These are phyloP conservation scores for Micronycteris hirsuta DNA, from an alignment of 2,113 vertebrate species.

Conservation along the genomic window DNA sequence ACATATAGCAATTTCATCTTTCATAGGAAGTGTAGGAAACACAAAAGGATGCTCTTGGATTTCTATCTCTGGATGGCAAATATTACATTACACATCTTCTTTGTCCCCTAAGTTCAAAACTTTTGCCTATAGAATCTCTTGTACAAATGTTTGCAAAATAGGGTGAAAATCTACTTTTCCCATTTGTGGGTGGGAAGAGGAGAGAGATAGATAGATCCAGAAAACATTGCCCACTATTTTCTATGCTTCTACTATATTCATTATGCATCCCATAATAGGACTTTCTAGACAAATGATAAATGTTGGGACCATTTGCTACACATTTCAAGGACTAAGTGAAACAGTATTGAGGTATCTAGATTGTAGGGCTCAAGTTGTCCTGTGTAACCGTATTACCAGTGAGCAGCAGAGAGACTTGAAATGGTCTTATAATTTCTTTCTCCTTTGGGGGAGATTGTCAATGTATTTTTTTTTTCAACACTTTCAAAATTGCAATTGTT, in stretches of 20 bases:
- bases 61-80: neutral
- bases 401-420: neutral
- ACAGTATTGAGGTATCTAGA: neutral
- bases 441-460: slow-evolving; percentile 47
- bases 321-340: neutral
- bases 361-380: neutral
- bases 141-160: neutral
- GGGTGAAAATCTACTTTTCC: neutral
- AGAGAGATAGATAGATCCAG: neutral
- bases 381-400: neutral
- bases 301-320: neutral
- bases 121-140: neutral
- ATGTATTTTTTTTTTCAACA: slow-evolving; percentile 61
- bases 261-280: neutral
- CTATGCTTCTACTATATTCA: neutral
- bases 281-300: neutral
- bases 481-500: slow-evolving; percentile 67
- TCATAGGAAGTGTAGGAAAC: neutral
- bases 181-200: neutral
- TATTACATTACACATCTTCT: neutral
- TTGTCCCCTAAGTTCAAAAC: neutral
- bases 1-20: neutral
- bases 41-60: neutral
- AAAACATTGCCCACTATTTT: neutral
- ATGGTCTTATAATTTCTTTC: slow-evolving; percentile 25